phyloP scores from a whole-genome alignment of 2,113 vertebrate genomes.

The Perca flavescens region DNA sequence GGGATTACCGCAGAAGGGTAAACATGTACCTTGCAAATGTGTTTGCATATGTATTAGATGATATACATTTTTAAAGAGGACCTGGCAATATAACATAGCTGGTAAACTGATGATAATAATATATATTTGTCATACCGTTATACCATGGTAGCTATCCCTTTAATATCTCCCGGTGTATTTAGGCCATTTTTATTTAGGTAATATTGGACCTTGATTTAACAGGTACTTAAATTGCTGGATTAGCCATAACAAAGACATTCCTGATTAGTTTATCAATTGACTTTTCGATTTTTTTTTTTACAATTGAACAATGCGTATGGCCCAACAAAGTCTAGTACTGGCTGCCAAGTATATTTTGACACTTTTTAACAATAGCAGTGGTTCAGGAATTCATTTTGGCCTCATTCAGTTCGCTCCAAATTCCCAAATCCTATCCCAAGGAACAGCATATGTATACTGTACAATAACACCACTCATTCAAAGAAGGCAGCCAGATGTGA shows the following conservation, averaged over 20 bases:
- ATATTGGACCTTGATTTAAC: neutral
- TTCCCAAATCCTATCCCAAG: neutral
- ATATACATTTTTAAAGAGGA: neutral
- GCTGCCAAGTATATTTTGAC: neutral
- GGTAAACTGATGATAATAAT: neutral
- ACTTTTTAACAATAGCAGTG: neutral
- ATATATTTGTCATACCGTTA: neutral
- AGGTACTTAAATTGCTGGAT: too few relatives aligned
- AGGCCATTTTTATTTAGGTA: neutral
- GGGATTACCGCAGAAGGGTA: neutral
- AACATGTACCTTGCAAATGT: neutral
- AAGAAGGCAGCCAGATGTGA: neutral
- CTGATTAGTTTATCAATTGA: neutral
- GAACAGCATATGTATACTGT: neutral
- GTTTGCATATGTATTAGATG: neutral
- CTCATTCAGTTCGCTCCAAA: neutral
- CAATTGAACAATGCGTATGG: neutral
- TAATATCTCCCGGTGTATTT: neutral
- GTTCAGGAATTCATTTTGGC: too few relatives aligned
- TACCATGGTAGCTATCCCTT: neutral
- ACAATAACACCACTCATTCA: neutral
- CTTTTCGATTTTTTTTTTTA: neutral
- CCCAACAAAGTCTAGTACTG: too few relatives aligned
- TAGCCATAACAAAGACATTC: too few relatives aligned
- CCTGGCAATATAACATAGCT: neutral